Base-by-base conservation (phyloP, 2,797 vertebrate genomes). In the Dicrostonyx torquatus region DNA sequence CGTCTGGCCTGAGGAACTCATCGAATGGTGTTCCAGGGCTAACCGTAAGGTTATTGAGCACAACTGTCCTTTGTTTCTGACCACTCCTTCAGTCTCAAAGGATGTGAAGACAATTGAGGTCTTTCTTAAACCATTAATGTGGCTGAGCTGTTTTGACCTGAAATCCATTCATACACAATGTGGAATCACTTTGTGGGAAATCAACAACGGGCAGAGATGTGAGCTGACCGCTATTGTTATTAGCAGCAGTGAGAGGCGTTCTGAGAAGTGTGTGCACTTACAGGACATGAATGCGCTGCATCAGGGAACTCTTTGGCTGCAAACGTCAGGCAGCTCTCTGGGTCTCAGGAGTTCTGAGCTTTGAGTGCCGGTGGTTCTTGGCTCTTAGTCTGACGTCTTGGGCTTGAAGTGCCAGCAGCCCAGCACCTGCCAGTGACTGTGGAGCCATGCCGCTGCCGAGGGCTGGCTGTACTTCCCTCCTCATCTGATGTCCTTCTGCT, bases 221-320 rank as follows among this genome's bases (percentile, higher is more conserved):
- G 73, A 66, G 29, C 1, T 31, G 29, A n/a, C 22, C 12, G 20
- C 7, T 6, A 1, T 31, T 43, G 7, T 58, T 34, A 17, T 40
- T 29, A 12, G 29, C 62, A 15, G 0, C 0, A 34, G 12, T 45
- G 11, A 26, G 43, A 20, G 92, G 37, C 29, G 3, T 11, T 31
- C 24, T 22, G 45, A 78, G 29, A 70, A 11, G 34, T 15, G 4
- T 26, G 45, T 11, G 34, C 8, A 5, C 43, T 53, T 29, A 34
- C 0, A 70, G 50, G 34, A 4, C 15, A 17, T 0, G 24, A 68
- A 62, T 2, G 1, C 2, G 7, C 66, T 12, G 8, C 20, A 1
- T 17, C 14, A 14, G 78, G 12, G 53, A 62, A 14, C 29, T 64
- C 55, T 83, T 31, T 11, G 55, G 80, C 40, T 68, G 50, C 24